Evolutionary conservation across 2,888 invertebrate species (phyloP).

Genomic region (Parapristionchus giblindavisi): DNA sequence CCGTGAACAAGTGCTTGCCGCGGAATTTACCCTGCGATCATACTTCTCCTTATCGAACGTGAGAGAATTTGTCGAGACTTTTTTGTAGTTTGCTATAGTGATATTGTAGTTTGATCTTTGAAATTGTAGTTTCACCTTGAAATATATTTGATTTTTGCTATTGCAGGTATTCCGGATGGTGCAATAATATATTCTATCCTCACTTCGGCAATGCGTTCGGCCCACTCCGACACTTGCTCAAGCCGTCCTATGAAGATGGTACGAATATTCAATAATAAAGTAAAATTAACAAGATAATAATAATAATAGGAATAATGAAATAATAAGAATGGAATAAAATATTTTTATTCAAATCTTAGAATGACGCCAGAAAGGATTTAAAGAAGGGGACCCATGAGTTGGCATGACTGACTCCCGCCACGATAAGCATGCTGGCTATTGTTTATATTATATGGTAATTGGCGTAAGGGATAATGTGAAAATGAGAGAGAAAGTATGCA

Average conservation of each 20-base stretch:
- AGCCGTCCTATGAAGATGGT: constrained; percentile 63
- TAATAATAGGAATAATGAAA: no score
- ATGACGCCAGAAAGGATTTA: no score
- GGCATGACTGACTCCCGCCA: no score
- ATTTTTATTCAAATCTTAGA: no score
- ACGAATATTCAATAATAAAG: no score
- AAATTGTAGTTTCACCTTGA: background rate
- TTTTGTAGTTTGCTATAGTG: background rate
- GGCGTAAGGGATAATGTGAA: no score
- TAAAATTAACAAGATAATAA: no score
- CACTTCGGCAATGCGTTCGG: constrained; percentile 61
- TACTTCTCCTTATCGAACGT: constrained; percentile 51
- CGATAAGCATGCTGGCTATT: no score
- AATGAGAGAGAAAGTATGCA: no score
- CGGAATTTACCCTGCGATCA: constrained; percentile 65
- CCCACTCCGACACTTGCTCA: constrained; percentile 58
- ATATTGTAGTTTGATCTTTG: constrained; percentile 3
- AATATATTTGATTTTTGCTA: background rate
- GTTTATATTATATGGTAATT: no score
- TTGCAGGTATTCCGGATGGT: constrained; percentile 29
- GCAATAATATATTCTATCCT: constrained; percentile 44
- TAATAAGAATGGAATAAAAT: no score
- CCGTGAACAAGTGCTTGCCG: constrained; percentile 45
- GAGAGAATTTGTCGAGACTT: background rate
- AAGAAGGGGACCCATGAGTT: no score